Conservation (phyloP, 2,113 vertebrate species). For the Labeo catla region DNA sequence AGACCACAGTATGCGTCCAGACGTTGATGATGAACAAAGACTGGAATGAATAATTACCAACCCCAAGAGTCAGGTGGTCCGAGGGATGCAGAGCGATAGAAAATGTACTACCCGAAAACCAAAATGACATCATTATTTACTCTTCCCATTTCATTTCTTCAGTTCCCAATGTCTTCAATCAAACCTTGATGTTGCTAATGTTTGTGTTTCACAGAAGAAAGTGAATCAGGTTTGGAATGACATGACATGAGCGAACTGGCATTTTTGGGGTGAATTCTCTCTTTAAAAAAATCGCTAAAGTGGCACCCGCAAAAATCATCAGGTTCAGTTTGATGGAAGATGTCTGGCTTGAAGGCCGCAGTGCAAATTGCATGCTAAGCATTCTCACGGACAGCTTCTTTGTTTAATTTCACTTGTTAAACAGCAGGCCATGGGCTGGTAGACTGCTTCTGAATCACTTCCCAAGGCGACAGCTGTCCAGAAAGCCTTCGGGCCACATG, state of each 20-base stretch:
- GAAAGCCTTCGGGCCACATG: background rate
- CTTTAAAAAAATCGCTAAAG: background rate
- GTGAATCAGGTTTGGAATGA: background rate
- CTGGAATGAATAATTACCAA: background rate
- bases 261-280: background rate
- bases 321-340: background rate
- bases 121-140: background rate
- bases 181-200: too few species aligned
- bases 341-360: background rate
- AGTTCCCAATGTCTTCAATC: background rate
- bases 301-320: background rate
- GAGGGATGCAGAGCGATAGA: background rate
- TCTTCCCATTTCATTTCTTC: background rate
- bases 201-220: background rate
- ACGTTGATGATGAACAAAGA: background rate
- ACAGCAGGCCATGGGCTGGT: background rate
- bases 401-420: slow-evolving; percentile 9
- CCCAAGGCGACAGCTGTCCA: background rate
- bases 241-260: background rate
- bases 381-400: background rate
- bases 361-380: background rate
- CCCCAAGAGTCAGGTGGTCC: background rate
- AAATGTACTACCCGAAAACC: background rate
- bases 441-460: slow-evolving; percentile 2
- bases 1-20: background rate